Conservation (phyloP, 2,113 vertebrate species). For the Zapus hudsonius region DNA sequence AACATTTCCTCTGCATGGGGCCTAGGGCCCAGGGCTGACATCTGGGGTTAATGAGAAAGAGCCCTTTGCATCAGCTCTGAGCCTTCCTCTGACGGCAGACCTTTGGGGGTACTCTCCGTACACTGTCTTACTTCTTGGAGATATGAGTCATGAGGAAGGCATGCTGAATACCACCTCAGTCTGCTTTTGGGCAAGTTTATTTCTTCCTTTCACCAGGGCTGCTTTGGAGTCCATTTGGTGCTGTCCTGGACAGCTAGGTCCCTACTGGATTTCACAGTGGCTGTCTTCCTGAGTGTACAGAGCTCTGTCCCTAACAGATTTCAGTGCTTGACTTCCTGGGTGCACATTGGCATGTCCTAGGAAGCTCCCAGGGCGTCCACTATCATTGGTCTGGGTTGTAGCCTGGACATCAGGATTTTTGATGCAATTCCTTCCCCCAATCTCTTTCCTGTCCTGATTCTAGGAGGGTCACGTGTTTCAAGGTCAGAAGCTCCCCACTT, state of each 20-base stretch:
- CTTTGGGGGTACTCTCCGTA: no score
- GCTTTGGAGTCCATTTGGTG: neutral
- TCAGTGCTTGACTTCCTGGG: neutral
- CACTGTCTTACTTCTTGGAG: neutral
- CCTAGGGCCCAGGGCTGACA: neutral
- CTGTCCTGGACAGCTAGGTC: neutral
- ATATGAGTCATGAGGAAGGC: neutral
- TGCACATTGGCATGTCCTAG: neutral
- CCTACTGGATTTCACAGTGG: neutral
- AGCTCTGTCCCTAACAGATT: no score
- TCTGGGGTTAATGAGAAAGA: neutral
- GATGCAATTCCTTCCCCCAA: neutral
- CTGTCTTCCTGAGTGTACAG: neutral
- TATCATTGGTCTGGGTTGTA: neutral
- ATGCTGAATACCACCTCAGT: neutral
- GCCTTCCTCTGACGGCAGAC: neutral
- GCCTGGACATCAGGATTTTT: neutral
- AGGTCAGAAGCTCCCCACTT: neutral
- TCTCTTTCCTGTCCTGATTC: neutral
- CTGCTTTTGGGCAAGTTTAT: neutral
- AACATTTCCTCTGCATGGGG: constrained; percentile 21
- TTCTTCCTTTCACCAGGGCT: neutral
- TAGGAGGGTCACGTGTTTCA: neutral
- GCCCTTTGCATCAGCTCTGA: neutral
- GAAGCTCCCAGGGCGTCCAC: neutral